Base-by-base conservation (phyloP, 2,888 invertebrate species). In the Thumatha senex region DNA sequence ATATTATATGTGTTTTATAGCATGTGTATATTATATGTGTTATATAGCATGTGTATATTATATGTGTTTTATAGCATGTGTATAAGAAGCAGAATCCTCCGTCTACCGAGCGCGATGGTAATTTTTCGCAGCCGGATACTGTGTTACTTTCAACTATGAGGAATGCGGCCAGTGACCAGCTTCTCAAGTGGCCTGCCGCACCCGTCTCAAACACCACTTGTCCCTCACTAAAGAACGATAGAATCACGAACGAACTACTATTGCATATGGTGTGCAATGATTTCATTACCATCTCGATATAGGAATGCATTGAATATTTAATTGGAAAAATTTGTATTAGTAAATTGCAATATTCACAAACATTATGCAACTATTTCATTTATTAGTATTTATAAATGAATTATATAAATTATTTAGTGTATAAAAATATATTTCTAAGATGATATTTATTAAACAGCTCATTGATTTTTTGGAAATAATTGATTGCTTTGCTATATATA, bases 111-210 rank as follows among this genome's bases (percentile, higher is more conserved):
- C 71, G 70, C 74, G 76, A 74, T 81, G 75, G 76, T 80, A 79
- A 84, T 86, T 88, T 89, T 89, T 88, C 83, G 86, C 87, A 84
- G 86, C 85, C 90, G 89, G 89, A 89, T 87, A 79, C 84, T 76
- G 82, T 79, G 82, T 84, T 86, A 87, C 89, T 90, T 90, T 90
- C 89, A 89, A 89, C 84, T 84, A 82, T 72, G 65, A 78, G 80
- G 90, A 90, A 90, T 90, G 90, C 89, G 89, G 90, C 86, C 89
- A 87, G 70, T 81, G 86, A 77, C 85, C 86, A 87, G 83, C 83
- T 76, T 81, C 80, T 77, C 74, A 73, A 76, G 77, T 79, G 74
- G 71, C 74, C 57, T 51, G 67, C 56, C 67, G 76, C 78, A 64
- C 79, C 82, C 76, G 80, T 77, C 80, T 78, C 70, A 58, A 52